Base-by-base conservation (phyloP, 2,888 invertebrate genomes). In the Epistrophe grossulariae region DNA sequence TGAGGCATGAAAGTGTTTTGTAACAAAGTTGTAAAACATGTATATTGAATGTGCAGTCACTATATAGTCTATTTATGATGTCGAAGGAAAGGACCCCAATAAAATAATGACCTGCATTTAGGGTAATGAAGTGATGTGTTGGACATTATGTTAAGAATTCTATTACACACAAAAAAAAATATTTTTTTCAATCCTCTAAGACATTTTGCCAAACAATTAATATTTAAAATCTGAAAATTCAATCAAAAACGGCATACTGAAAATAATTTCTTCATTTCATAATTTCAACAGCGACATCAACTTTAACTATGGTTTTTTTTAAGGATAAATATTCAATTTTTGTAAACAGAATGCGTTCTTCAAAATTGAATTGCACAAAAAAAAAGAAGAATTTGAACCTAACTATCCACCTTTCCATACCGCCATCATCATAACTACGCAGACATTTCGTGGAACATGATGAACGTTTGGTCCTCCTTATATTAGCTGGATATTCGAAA, bases 21-120 rank as follows among this genome's bases (percentile, higher is more conserved):
- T 71, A 87, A 87, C 83, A 72, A 79, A 87, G 74, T 87, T 82
- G 76, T 87, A 83, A 76, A 79, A 82, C 79, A 74, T 76, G 40
- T 19, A 31, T 43, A 40, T 17, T 31, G 11, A n/a, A 31, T 57
- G 40, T 52, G 9, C 35, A 13, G 15, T 11, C 19, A 13, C 7
- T 2, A 5, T 2, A 5, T 4, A n/a, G 28, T 5, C 8, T 48
- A 24, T 24, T 2, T 31, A 28, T 11, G 4, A 38, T 40, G 15
- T 4, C 17, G 13, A 15, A 73, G 35, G 48, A 55, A n/a, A 55
- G 28, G 48, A 28, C 35, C 4, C 43, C 50, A 15, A n/a, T n/a
- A n/a, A 15, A 7, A 10, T 13, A 50, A 11, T 78, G 50, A 66
- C 43, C 52, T 68, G 59, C 35, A 9, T 43, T 28, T 4, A 24